Evolutionary conservation across 23 tunicate species (phyloP).

Genomic region (Botrylloides violaceus): DNA sequence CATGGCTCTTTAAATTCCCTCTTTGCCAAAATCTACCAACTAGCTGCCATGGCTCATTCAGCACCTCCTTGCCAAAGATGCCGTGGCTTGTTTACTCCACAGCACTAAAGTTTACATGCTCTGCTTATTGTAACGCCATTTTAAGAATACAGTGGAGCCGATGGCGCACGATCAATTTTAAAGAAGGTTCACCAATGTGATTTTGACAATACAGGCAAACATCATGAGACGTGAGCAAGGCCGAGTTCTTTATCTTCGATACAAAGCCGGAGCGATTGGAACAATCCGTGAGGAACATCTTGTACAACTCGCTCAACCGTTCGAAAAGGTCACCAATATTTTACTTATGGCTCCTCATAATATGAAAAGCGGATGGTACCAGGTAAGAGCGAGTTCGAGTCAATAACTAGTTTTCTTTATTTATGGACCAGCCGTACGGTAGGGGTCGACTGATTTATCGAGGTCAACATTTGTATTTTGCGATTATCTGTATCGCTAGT

Average conservation of each 20-base stretch:
- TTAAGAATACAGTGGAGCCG: no score
- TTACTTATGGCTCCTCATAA: slow-evolving; percentile 39
- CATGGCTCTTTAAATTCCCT: no score
- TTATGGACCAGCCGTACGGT: no score
- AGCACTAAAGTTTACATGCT: neutral
- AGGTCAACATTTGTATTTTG: no score
- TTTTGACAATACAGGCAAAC: slow-evolving; percentile 53
- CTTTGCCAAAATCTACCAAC: no score
- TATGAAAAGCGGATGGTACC: slow-evolving; percentile 45
- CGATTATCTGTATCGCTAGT: no score
- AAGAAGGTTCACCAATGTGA: no score
- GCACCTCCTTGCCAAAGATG: slow-evolving; percentile 28
- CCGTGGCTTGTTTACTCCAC: neutral
- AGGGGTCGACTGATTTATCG: no score
- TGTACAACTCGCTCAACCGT: slow-evolving; percentile 52
- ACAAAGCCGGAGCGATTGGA: slow-evolving; percentile 38
- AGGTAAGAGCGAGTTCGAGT: slow-evolving; percentile 25
- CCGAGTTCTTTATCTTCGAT: slow-evolving; percentile 62
- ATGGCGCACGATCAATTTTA: no score
- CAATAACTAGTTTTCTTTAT: no score
- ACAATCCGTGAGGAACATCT: slow-evolving; percentile 35
- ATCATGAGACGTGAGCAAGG: slow-evolving; percentile 54
- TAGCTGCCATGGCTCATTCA: no score
- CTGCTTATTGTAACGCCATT: neutral
- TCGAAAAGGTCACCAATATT: slow-evolving; percentile 62